These are phyloP conservation scores for Anguilla rostrata DNA, from an alignment of 2,113 vertebrate species.

Conservation along the genomic window DNA sequence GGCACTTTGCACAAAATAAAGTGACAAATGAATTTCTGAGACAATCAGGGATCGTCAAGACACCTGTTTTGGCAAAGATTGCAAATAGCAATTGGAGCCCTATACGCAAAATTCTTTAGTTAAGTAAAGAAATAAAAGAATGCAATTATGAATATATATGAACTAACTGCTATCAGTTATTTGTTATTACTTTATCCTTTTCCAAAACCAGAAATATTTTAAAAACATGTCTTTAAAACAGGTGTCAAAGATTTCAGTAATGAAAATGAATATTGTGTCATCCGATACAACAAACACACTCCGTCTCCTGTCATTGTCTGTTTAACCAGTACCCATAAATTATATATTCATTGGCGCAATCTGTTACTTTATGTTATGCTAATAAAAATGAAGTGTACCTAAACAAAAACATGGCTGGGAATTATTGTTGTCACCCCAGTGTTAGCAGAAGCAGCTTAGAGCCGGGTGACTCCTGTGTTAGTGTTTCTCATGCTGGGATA, in stretches of 20 bases:
- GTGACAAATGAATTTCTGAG: not conserved
- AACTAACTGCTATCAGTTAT: not conserved
- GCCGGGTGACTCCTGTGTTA: not conserved
- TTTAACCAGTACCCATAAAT: not conserved
- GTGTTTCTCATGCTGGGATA: conserved; percentile 6
- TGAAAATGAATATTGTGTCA: not conserved
- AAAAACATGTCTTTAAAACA: not conserved
- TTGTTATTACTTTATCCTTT: not conserved
- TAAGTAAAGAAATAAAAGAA: not conserved
- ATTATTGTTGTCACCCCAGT: not conserved
- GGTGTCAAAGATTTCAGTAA: not conserved
- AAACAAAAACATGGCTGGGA: not conserved
- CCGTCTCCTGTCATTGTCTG: not conserved
- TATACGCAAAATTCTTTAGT: not conserved
- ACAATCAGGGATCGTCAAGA: not conserved
- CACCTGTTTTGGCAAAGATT: not conserved
- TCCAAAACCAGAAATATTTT: not conserved
- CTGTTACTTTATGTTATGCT: not conserved
- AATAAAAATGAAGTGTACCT: not conserved
- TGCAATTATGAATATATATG: not conserved
- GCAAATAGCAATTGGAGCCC: not conserved
- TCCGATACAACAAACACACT: not conserved
- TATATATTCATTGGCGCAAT: not conserved
- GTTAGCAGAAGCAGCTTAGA: not conserved
- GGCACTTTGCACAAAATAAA: not conserved